phyloP scores from a whole-genome alignment of 92 coral and sea anemone species.

The Siderastrea radians region DNA sequence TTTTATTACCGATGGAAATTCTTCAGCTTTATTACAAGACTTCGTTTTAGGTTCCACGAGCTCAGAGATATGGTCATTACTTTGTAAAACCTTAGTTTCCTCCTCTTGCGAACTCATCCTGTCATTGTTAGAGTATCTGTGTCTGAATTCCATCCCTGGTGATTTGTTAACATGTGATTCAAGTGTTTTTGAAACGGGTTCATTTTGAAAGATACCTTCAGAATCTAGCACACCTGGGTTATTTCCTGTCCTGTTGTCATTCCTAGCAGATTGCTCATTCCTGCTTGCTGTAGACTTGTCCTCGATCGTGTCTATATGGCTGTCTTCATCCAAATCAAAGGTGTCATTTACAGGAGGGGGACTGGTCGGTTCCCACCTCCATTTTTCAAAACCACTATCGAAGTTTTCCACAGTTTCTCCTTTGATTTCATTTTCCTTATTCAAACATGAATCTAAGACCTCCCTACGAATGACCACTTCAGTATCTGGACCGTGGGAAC shows the following conservation, averaged over 20 bases:
- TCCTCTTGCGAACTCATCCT: neutral
- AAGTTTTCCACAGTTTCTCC: neutral
- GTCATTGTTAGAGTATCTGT: slow-evolving; percentile 11
- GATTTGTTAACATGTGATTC: slow-evolving; percentile 7
- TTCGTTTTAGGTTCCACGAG: neutral
- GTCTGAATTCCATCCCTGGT: slow-evolving; percentile 39
- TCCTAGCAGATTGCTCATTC: neutral
- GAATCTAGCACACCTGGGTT: neutral
- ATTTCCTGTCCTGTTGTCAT: neutral
- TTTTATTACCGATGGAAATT: neutral
- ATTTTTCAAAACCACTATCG: slow-evolving; percentile 1
- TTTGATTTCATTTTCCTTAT: neutral
- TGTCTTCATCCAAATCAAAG: neutral
- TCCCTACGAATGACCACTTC: slow-evolving; percentile 20
- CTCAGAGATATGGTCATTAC: neutral
- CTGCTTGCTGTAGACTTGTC: neutral
- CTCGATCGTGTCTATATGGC: slow-evolving; percentile 25
- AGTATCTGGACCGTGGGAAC: neutral
- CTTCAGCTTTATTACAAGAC: slow-evolving; percentile 1
- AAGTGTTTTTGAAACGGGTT: neutral
- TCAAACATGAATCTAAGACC: slow-evolving; percentile 9
- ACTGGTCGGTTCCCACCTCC: neutral
- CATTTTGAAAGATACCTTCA: neutral
- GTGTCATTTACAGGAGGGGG: neutral
- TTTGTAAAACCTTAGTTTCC: neutral